Evolutionary conservation across 1,140 invertebrate species (phyloP).

Genomic region (Copidosoma floridanum): DNA sequence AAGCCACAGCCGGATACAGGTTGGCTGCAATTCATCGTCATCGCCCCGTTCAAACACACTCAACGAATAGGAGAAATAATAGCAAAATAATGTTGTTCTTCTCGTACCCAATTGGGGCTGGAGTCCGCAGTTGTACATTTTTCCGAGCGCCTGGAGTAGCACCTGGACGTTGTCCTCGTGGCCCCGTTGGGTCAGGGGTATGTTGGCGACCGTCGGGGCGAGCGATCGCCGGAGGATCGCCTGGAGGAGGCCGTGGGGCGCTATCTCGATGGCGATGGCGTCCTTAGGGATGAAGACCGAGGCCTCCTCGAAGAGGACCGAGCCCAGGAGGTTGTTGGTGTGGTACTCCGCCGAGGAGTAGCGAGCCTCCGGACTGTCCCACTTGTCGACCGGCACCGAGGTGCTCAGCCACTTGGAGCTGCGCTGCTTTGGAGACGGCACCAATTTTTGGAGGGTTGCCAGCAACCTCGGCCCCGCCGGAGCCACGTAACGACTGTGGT

Average conservation of each 20-base stretch:
- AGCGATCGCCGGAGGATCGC: slow-evolving; percentile 65
- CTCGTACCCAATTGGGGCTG: slow-evolving; percentile 64
- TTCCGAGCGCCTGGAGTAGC: slow-evolving; percentile 72
- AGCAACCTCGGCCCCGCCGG: slow-evolving; percentile 67
- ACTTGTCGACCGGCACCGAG: slow-evolving; percentile 74
- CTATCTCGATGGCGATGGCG: slow-evolving; percentile 78
- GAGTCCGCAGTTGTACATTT: slow-evolving; percentile 65
- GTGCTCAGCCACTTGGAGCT: slow-evolving; percentile 83
- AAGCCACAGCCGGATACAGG: slow-evolving; percentile 61
- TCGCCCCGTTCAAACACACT: too few relatives aligned
- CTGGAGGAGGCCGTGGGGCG: slow-evolving; percentile 76
- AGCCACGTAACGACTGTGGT: slow-evolving; percentile 69
- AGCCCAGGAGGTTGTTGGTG: slow-evolving; percentile 83
- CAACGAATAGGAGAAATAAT: slow-evolving; percentile 50
- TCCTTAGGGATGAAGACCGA: slow-evolving; percentile 73
- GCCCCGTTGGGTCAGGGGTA: slow-evolving; percentile 77
- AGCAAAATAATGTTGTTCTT: slow-evolving; percentile 41
- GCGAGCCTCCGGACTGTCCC: slow-evolving; percentile 68
- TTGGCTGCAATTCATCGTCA: slow-evolving; percentile 44
- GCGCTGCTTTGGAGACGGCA: slow-evolving; percentile 67
- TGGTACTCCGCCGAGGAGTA: slow-evolving; percentile 87
- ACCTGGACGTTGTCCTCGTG: slow-evolving; percentile 70
- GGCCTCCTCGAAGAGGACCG: slow-evolving; percentile 85
- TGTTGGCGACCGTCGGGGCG: slow-evolving; percentile 61
- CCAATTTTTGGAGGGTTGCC: slow-evolving; percentile 69